These are phyloP conservation scores for Masnerella sp. DNA, from an alignment of 2,888 invertebrate genomes.

Conservation along the genomic window DNA sequence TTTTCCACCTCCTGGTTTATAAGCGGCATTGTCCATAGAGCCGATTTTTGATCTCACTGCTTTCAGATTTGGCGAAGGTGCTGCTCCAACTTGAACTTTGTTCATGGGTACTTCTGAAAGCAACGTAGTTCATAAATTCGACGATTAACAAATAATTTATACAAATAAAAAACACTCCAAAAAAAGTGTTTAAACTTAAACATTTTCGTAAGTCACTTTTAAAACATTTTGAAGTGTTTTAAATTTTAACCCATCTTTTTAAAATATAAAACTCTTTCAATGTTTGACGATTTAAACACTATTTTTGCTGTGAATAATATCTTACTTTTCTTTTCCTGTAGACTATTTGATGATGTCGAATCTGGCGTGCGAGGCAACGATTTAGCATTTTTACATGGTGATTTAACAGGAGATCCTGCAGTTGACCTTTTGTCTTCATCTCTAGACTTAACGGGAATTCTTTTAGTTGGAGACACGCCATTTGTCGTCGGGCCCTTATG, in stretches of 20 bases:
- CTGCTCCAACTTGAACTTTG: constrained; percentile 93
- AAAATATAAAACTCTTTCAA: no score
- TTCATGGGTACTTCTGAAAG: constrained; percentile 94
- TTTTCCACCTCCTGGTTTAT: constrained; percentile 93
- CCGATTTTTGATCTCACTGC: constrained; percentile 95
- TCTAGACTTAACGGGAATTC: constrained; percentile 80
- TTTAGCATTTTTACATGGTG: constrained; percentile 81
- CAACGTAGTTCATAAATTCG: constrained; percentile 94
- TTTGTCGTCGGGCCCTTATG: constrained; percentile 78
- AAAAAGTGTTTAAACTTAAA: no score
- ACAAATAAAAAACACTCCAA: neutral
- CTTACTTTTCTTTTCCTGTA: constrained; percentile 86
- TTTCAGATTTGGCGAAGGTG: constrained; percentile 94
- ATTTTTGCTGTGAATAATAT: no score
- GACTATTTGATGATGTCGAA: constrained; percentile 79
- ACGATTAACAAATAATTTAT: constrained; percentile 76
- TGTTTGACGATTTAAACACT: no score
- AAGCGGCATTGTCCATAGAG: constrained; percentile 91
- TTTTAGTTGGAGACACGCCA: constrained; percentile 87
- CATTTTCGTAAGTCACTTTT: no score
- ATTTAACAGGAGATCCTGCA: constrained; percentile 78
- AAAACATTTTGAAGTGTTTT: no score
- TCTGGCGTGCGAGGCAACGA: constrained; percentile 86
- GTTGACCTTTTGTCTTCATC: constrained; percentile 77
- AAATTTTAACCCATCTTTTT: no score